These are phyloP conservation scores for Sorex araneus DNA, from an alignment of 2,113 vertebrate species.

Conservation along the genomic window DNA sequence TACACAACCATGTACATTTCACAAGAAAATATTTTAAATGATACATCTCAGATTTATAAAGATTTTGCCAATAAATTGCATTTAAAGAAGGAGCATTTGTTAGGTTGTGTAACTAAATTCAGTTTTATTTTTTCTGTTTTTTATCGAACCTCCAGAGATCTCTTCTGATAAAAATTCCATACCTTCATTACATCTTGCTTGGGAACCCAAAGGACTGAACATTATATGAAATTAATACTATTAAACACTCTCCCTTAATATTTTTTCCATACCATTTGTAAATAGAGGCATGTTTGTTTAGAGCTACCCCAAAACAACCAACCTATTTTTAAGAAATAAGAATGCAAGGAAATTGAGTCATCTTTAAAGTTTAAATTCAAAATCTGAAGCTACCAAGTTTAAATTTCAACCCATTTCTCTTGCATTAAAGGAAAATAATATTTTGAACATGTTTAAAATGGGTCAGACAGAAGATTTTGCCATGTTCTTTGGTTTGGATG, in stretches of 20 bases:
- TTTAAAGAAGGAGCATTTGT: constrained; percentile 63
- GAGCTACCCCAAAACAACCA: neutral
- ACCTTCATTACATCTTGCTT: constrained; percentile 31
- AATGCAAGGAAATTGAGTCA: neutral
- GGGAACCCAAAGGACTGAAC: neutral
- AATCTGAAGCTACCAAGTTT: constrained; percentile 50
- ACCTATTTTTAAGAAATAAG: constrained; percentile 57
- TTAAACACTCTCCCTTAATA: neutral
- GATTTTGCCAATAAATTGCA: constrained; percentile 66
- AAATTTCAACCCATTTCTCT: constrained; percentile 7
- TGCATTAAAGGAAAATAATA: constrained; percentile 21
- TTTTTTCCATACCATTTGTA: constrained; percentile 3
- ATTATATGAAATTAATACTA: neutral
- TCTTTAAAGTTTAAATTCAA: constrained; percentile 43
- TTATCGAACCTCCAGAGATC: constrained; percentile 64
- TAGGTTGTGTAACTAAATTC: constrained; percentile 73
- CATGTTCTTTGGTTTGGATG: constrained; percentile 60
- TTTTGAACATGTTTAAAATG: constrained; percentile 66
- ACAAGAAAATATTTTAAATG: constrained; percentile 65
- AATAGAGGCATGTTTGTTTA: constrained; percentile 26
- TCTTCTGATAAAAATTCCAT: constrained; percentile 45
- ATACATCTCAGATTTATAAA: constrained; percentile 60
- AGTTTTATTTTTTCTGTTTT: constrained; percentile 47
- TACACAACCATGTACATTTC: constrained; percentile 82
- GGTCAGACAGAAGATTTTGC: constrained; percentile 46